Percentiles rank a stretch among this genome's conserved stretches.
phyloP scores from a whole-genome alignment of 2,888 invertebrate genomes.

The Pimpla rufipes region DNA sequence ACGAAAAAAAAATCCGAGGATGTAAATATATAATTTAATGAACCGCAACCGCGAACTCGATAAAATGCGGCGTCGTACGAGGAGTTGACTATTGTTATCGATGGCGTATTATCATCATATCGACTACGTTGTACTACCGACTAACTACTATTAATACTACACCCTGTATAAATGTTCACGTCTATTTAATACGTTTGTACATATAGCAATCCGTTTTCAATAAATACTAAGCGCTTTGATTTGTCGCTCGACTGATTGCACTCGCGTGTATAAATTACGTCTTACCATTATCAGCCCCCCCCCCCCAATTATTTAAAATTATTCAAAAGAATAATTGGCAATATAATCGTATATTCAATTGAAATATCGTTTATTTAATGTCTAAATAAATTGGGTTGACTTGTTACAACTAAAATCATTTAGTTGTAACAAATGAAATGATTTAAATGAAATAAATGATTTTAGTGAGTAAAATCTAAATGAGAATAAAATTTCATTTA shows the following conservation, averaged over 20 bases:
- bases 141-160: slow-evolving; percentile 54
- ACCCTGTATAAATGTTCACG: slow-evolving; percentile 81
- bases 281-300: background rate
- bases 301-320: too few species aligned
- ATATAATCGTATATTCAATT: too few species aligned
- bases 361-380: too few species aligned
- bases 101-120: slow-evolving; percentile 73
- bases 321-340: too few species aligned
- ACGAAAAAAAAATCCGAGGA: slow-evolving; percentile 29
- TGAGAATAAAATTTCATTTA: too few species aligned
- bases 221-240: slow-evolving; percentile 82
- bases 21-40: slow-evolving; percentile 57
- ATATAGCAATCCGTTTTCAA: slow-evolving; percentile 82
- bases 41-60: slow-evolving; percentile 9
- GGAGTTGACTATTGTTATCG: slow-evolving; percentile 76
- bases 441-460: too few species aligned
- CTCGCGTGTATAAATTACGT: background rate
- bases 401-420: too few species aligned
- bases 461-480: too few species aligned
- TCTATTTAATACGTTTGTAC: slow-evolving; percentile 83
- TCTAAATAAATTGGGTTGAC: too few species aligned
- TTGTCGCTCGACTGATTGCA: slow-evolving; percentile 69
- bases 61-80: slow-evolving; percentile 62
- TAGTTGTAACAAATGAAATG: too few species aligned
- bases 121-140: slow-evolving; percentile 71